phyloP scores from a whole-genome alignment of 2,113 vertebrate genomes.

The Xiphorhynchus elegans region DNA sequence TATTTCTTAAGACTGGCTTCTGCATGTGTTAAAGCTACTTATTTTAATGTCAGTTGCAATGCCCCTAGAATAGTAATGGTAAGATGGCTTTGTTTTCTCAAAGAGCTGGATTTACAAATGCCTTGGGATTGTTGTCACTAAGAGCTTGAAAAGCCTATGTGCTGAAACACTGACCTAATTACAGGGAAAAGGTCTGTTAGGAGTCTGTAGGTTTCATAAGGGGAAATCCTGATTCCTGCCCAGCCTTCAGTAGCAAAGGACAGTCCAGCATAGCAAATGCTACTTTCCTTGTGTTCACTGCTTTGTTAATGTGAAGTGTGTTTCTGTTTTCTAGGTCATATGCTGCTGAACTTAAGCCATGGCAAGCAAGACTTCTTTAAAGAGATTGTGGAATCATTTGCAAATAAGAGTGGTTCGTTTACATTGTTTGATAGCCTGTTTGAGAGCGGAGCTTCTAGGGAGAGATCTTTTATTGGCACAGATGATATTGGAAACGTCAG shows the following conservation, averaged over 20 bases:
- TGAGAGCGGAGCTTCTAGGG: slow-evolving; percentile 71
- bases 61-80: neutral
- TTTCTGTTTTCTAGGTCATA: slow-evolving; percentile 82
- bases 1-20: neutral
- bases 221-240: neutral
- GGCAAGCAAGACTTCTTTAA: slow-evolving; percentile 84
- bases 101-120: neutral
- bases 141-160: neutral
- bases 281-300: neutral
- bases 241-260: neutral
- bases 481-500: slow-evolving; percentile 84
- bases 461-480: slow-evolving; percentile 85
- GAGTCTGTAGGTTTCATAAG: neutral
- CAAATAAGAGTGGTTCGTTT: slow-evolving; percentile 85
- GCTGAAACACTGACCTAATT: neutral
- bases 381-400: slow-evolving; percentile 91
- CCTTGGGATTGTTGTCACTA: neutral
- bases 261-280: neutral
- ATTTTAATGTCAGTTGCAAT: neutral
- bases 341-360: slow-evolving; percentile 88
- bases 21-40: neutral
- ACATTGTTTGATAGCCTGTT: slow-evolving; percentile 85
- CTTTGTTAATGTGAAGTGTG: neutral
- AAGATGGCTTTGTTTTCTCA: neutral
- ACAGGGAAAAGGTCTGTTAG: neutral